Base-by-base conservation (phyloP, 2,797 vertebrate genomes). In the Centropyge bicolor region DNA sequence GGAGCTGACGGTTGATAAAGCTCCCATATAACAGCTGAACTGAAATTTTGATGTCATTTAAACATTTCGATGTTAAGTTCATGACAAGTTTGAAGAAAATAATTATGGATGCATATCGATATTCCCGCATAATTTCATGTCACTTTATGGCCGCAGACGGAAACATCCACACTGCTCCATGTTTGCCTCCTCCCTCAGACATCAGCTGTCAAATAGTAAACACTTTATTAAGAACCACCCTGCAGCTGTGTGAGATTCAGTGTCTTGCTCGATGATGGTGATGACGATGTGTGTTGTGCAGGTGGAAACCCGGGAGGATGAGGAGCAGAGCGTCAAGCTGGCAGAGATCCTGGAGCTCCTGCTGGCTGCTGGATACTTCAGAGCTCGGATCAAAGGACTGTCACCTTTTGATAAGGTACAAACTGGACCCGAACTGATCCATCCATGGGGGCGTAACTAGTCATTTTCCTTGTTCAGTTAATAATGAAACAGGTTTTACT, bases 271-370 rank as follows among this genome's bases (percentile, higher is more conserved):
- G 12, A 38, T 35, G 24, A 38, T 41, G 24, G 41, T 22, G 8
- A 41, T 43, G n/a, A 2, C n/a, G 45, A 0, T 55, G 52, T 74
- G 65, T 77, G 78, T 11, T 2, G 81, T 54, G 40, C 86, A 99
- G 98, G 97, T 99, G 83, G 98, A 99, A 93, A 98, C 95, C 17
- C 94, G 98, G 81, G 98, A 99, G 91, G 98, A 99, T 94, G 98
- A 99, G 80, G 98, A 99, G 60, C 98, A 99, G 92, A 97, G 94
- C 73, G 76, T 98, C 56, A 99, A 99, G 80, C 83, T 99, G 88
- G 80, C 94, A 1, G 98, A 99, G 91, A 99, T 99, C 91, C 92
- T 99, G 91, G 98, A 99, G 88, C 95, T 99, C 5, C 93, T 99
- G 92, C 94, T 99, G 86, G 98, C 97, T 35, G 98, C 98, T 71